Evolutionary conservation across 2,113 vertebrate species (phyloP), one percentile per base, ranked within the genome.

Genomic region (Bombycilla garrulus): DNA sequence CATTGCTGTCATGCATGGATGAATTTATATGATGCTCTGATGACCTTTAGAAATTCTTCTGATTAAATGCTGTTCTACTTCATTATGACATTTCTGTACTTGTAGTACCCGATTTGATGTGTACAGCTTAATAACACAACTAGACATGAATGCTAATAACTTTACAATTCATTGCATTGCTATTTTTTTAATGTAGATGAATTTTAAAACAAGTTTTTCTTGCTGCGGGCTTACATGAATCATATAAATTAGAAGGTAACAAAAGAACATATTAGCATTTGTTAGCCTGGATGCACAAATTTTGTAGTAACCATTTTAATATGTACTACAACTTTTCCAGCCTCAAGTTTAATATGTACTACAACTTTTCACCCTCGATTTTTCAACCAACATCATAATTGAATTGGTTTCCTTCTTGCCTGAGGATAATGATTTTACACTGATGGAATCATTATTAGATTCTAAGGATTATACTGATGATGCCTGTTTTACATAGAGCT

Each of bases 211-310:
- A 97, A 97, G 97, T 98, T 98, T 97, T 93, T 88, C 97, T 98
- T 95, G 97, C 98, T 98, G 85, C 84, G 73, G 98, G 98, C 98
- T 97, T 97, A 97, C 97, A 98, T 97, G 98, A 98, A 98, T 98
- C 97, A 98, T 97, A 98, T 98, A 98, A 98, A 98, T 98, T 98
- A 97, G 97, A 97, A 96, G 96, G 97, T 97, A 98, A 98, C 97
- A 98, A 98, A 98, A 97, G 95, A 98, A 98, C 97, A 85, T 96
- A 98, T 98, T 98, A 98, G 97, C 98, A 98, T 98, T 98, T 98
- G 97, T 98, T 98, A 98, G 97, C 97, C 97, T 96, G 88, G 93
- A 98, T 97, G 96, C 97, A 97, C 93, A 93, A 90, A 97, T 97
- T 98, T 97, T 95, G 96, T 97, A 96, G 97, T 97, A 98, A 97